phyloP scores from a whole-genome alignment of 2,888 invertebrate species.

The Lottia scabra region DNA sequence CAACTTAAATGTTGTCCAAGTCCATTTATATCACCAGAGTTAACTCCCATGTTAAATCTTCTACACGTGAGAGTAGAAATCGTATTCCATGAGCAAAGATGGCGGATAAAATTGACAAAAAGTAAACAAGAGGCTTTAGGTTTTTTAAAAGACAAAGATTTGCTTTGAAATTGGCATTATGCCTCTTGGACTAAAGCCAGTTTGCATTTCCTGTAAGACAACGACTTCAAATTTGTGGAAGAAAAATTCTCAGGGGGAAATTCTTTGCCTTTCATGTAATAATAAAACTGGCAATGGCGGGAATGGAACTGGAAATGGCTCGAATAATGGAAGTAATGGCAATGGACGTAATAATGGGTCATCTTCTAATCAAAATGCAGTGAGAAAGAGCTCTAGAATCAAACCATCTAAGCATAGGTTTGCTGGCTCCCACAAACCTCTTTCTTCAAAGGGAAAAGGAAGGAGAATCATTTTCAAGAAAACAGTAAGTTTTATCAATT shows the following conservation, averaged over 20 bases:
- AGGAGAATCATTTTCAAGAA: conserved; percentile 81
- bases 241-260: conserved; percentile 79
- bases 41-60: too few relatives aligned
- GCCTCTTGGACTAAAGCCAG: conserved; percentile 61
- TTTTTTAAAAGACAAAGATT: background rate
- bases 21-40: too few relatives aligned
- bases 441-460: conserved; percentile 77
- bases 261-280: conserved; percentile 81
- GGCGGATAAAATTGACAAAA: too few relatives aligned
- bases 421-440: conserved; percentile 46
- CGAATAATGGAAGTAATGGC: conserved; percentile 29
- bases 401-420: conserved; percentile 59
- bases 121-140: background rate
- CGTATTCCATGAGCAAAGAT: too few relatives aligned
- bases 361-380: conserved; percentile 41
- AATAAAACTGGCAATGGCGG: conserved; percentile 38
- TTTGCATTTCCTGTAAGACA: conserved; percentile 53
- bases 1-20: too few relatives aligned
- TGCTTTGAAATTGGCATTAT: conserved; percentile 35
- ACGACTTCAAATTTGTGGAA: conserved; percentile 77
- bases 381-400: conserved; percentile 62
- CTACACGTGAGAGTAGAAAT: too few relatives aligned
- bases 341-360: conserved; percentile 28
- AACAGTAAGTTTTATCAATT: conserved; percentile 63
- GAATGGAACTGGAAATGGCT: conserved; percentile 31